Percentiles rank a stretch among this genome's conserved stretches.
phyloP scores from a whole-genome alignment of 2,888 invertebrate species.

The Rhagophthalmus giganteus region DNA sequence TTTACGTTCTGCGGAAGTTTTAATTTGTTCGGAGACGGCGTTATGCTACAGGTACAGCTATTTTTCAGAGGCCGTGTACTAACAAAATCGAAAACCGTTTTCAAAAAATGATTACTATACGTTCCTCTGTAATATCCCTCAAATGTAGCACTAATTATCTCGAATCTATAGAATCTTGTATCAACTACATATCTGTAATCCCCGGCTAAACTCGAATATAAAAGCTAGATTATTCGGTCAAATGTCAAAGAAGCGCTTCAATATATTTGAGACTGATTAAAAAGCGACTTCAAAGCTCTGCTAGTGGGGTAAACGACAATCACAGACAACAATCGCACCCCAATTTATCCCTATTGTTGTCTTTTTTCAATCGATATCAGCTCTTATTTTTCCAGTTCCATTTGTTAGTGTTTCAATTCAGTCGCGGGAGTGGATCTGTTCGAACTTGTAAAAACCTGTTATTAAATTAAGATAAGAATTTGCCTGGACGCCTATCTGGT shows the following conservation, averaged over 20 bases:
- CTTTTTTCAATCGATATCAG: constrained; percentile 56
- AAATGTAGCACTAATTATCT: constrained; percentile 27
- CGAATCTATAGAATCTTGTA: constrained; percentile 29
- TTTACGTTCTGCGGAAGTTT: too few species aligned
- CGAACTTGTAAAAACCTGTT: constrained; percentile 35
- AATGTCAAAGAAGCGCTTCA: constrained; percentile 55
- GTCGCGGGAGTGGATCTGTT: constrained; percentile 38
- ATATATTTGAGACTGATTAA: constrained; percentile 55
- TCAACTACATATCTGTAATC: constrained; percentile 31
- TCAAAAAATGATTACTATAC: constrained; percentile 18
- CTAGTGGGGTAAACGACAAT: constrained; percentile 55
- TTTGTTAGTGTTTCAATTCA: constrained; percentile 53
- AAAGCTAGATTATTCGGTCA: constrained; percentile 57
- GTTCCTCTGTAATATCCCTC: constrained; percentile 10
- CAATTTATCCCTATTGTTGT: constrained; percentile 55
- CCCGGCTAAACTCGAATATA: constrained; percentile 31
- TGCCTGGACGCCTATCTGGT: constrained; percentile 40
- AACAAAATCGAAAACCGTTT: constrained; percentile 10
- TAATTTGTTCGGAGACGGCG: too few species aligned
- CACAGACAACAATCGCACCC: constrained; percentile 55
- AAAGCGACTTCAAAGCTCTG: constrained; percentile 55
- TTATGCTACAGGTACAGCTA: too few species aligned
- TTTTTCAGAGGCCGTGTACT: not conserved
- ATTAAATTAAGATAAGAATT: constrained; percentile 32
- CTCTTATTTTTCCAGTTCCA: constrained; percentile 49